Base-by-base conservation (phyloP, 2,797 vertebrate genomes). In the Trematomus bernacchii region DNA sequence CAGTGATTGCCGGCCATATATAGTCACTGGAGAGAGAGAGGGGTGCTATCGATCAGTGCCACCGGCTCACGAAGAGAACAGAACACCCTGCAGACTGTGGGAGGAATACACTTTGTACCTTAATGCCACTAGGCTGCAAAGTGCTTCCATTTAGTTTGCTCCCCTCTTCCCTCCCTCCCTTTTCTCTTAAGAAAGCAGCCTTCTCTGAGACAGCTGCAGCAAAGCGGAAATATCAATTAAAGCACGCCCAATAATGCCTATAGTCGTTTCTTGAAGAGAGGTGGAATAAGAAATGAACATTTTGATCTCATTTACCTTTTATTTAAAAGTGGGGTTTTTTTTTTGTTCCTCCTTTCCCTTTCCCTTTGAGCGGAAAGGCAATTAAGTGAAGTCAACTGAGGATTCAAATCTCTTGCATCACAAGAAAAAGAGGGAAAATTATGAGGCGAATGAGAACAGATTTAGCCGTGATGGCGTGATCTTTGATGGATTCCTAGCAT, bases 381-480 rank as follows among this genome's bases (percentile, higher is more conserved):
- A 95, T 96, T 95, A 95, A 94, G 90, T 92, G 93, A 93, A 95
- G 94, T 95, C 94, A 95, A 91, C 93, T 94, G 91, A 94, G 93
- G 92, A 94, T 94, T 94, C 85, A 94, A 93, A 95, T 94, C 91
- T 93, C 87, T 91, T 91, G 93, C 91, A 95, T 95, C 93, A 85
- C 83, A 85, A 87, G 91, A 87, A 92, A 92, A 92, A 88, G 83
- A 83, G 33, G 80, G 85, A 91, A 91, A 91, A 93, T 94, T 93
- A 94, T 90, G 88, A 91, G 85, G 85, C 88, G 80, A 93, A 93
- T 76, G 84, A 94, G 92, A 92, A 89, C 85, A 92, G 92, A 94
- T 95, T 94, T 94, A 94, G 91, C 92, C 84, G 90, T 89, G 33
- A 8, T 37, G 33, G 90, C 90, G 85, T 78, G 89, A 90, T 94